phyloP scores from a whole-genome alignment of 2,888 invertebrate species.

The Meiosimyza platycephala region DNA sequence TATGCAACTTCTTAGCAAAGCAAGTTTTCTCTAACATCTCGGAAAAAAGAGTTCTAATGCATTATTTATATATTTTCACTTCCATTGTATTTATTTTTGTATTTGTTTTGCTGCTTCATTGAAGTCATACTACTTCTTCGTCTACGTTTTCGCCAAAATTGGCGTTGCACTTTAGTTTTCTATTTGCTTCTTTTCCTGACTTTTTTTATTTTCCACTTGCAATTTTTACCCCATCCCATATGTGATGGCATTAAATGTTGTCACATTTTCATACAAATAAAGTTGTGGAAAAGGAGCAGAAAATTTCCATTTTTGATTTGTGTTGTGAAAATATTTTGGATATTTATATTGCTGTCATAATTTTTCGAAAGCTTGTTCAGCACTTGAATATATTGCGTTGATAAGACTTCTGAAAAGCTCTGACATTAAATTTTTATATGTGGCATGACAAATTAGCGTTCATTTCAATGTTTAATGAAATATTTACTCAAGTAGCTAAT shows the following conservation, averaged over 20 bases:
- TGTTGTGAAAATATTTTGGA: neutral
- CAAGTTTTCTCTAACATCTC: neutral
- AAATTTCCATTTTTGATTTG: conserved; percentile 14
- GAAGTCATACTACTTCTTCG: neutral
- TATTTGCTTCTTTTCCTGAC: neutral
- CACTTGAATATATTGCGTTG: too few relatives aligned
- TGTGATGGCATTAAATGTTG: neutral
- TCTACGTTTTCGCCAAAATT: neutral
- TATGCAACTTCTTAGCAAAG: too few relatives aligned
- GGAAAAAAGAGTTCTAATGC: neutral
- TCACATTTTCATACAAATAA: neutral
- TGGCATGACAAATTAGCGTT: too few relatives aligned
- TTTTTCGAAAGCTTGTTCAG: neutral
- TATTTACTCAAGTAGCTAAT: too few relatives aligned
- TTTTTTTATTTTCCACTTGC: neutral
- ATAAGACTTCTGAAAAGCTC: too few relatives aligned
- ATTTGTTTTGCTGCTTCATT: neutral
- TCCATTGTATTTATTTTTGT: neutral
- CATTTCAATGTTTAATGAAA: too few relatives aligned
- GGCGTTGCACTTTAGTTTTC: neutral
- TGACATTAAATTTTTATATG: too few relatives aligned
- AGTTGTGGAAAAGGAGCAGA: neutral
- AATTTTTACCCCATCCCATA: neutral
- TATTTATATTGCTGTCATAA: neutral
- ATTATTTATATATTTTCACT: neutral